Evolutionary conservation across 2,888 invertebrate species (phyloP).

Genomic region (Ectropis crepuscularia): DNA sequence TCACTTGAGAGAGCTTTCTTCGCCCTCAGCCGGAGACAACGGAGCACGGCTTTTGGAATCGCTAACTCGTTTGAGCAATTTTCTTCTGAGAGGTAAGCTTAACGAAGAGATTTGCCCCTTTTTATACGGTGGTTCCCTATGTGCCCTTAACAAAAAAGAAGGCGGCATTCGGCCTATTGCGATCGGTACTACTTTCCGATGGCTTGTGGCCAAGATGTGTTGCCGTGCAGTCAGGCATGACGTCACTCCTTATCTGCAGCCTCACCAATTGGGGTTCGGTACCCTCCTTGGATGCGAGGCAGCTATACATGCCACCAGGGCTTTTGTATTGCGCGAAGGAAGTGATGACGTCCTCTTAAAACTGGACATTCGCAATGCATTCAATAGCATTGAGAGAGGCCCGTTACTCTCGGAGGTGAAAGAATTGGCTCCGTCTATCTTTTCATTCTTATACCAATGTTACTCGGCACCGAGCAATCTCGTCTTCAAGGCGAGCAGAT

Average conservation of each 20-base stretch:
- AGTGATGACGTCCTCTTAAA: neutral
- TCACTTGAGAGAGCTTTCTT: too few species aligned
- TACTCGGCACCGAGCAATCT: neutral
- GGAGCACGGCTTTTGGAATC: too few species aligned
- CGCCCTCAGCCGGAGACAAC: too few species aligned
- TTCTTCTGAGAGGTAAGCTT: neutral
- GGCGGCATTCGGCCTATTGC: neutral
- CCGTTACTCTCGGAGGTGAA: neutral
- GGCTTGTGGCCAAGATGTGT: neutral
- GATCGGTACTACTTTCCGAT: neutral
- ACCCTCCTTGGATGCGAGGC: constrained; percentile 1
- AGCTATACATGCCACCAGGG: neutral
- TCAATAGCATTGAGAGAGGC: neutral
- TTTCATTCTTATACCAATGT: neutral
- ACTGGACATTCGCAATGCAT: constrained; percentile 1
- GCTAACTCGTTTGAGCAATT: too few species aligned
- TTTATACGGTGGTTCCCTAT: neutral
- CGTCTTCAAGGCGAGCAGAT: neutral
- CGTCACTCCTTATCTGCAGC: too few species aligned
- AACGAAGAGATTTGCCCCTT: neutral
- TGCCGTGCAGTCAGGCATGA: too few species aligned
- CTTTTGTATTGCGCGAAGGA: neutral
- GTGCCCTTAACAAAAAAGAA: neutral
- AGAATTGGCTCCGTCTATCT: neutral
- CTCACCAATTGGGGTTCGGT: neutral